These are phyloP conservation scores for Meles meles DNA, from an alignment of 2,113 vertebrate species.

Conservation along the genomic window DNA sequence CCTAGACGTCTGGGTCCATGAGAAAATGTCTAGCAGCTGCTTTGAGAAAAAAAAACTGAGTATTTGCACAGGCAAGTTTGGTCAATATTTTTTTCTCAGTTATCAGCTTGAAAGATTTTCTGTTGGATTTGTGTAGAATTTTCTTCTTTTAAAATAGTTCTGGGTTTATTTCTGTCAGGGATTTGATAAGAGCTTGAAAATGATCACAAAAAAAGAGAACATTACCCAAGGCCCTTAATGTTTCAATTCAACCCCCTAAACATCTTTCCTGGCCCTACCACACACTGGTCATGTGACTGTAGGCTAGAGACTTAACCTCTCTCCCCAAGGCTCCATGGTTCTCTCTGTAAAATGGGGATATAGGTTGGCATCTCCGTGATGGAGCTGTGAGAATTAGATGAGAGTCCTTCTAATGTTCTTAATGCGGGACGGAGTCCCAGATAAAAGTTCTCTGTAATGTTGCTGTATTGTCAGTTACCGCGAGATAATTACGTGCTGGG, in stretches of 20 bases:
- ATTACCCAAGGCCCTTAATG: neutral
- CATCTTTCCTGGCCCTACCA: neutral
- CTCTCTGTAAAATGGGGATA: neutral
- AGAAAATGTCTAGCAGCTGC: neutral
- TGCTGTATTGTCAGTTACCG: neutral
- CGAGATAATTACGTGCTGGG: neutral
- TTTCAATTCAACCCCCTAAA: neutral
- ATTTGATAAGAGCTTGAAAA: constrained; percentile 25
- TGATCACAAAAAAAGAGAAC: neutral
- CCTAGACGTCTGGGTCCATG: neutral
- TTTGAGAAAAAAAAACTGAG: neutral
- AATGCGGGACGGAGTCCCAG: neutral
- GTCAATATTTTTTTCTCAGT: neutral
- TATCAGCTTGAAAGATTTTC: neutral
- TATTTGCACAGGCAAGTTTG: neutral
- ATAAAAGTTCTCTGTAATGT: neutral
- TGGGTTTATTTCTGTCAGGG: neutral
- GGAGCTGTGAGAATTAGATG: neutral
- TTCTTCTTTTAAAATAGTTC: neutral
- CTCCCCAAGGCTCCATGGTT: neutral
- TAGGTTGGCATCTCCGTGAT: neutral
- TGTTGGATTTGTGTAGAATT: neutral
- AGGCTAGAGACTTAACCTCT: neutral
- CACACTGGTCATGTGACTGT: neutral
- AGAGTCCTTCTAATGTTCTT: neutral